A percentile compares a stretch with the other conserved stretches of the same genome.
Evolutionary conservation across 2,113 vertebrate genomes (phyloP).

Genomic region (Meleagris gallopavo): DNA sequence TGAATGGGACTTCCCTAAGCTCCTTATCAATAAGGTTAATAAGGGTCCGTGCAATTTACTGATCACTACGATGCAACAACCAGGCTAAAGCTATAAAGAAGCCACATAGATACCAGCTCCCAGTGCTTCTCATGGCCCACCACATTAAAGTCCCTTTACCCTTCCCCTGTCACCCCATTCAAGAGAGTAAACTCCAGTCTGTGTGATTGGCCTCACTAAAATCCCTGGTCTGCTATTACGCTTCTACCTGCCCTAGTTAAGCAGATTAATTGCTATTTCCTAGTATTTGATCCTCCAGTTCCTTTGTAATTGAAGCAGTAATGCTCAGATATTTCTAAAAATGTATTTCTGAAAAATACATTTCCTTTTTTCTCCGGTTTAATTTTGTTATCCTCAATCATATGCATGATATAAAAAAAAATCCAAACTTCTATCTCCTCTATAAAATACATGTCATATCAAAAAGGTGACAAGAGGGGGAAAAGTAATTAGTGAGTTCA

Average conservation of each 20-base stretch:
- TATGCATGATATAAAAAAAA: constrained; percentile 80
- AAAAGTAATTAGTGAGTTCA: constrained; percentile 91
- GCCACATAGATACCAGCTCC: constrained; percentile 48
- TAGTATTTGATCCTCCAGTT: constrained; percentile 78
- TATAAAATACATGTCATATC: constrained; percentile 87
- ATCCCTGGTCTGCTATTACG: constrained; percentile 70
- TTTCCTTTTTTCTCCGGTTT: constrained; percentile 80
- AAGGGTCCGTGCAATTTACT: constrained; percentile 85
- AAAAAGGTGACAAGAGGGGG: constrained; percentile 88
- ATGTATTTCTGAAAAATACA: constrained; percentile 80
- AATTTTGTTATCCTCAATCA: constrained; percentile 86
- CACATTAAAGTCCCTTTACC: constrained; percentile 73
- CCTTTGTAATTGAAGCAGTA: constrained; percentile 82
- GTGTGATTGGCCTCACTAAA: constrained; percentile 74
- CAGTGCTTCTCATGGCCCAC: constrained; percentile 70
- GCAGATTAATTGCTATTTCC: constrained; percentile 83
- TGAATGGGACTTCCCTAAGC: constrained; percentile 83
- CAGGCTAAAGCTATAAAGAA: constrained; percentile 66
- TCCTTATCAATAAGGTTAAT: constrained; percentile 88
- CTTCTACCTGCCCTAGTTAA: constrained; percentile 86
- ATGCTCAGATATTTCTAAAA: constrained; percentile 82
- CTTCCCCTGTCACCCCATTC: constrained; percentile 53
- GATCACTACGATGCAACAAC: constrained; percentile 78
- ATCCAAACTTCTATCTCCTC: constrained; percentile 85
- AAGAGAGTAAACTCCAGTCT: constrained; percentile 69